A percentile compares a stretch with the other conserved stretches of the same genome.
Evolutionary conservation across 2,888 invertebrate species (phyloP).

Genomic region (Neria commutata): DNA sequence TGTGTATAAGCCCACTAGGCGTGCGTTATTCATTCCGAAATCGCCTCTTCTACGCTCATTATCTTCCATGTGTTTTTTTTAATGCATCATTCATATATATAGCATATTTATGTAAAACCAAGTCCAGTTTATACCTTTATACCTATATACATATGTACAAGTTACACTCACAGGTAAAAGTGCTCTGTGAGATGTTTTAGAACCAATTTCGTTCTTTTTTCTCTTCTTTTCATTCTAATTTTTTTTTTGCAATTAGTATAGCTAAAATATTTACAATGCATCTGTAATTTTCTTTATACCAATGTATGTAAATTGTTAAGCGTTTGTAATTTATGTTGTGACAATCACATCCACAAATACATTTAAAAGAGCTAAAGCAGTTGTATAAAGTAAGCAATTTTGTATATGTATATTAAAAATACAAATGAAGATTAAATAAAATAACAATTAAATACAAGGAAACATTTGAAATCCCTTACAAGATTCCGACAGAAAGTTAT

Average conservation of each 20-base stretch:
- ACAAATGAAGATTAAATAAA: background rate
- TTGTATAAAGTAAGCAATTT: constrained; percentile 16
- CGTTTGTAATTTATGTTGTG: constrained; percentile 17
- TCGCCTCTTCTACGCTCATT: too few relatives aligned
- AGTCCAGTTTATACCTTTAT: constrained; percentile 41
- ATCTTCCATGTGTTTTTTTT: too few relatives aligned
- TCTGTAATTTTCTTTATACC: constrained; percentile 1
- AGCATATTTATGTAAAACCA: constrained; percentile 4
- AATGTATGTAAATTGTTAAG: constrained; percentile 11
- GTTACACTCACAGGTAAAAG: too few relatives aligned
- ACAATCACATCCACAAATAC: too few relatives aligned
- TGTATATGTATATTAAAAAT: constrained; percentile 3
- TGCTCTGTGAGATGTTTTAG: constrained; percentile 25
- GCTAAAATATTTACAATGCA: background rate
- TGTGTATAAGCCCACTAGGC: too few relatives aligned
- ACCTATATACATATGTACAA: constrained; percentile 24
- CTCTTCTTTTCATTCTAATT: constrained; percentile 6
- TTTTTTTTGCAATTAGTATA: constrained; percentile 7
- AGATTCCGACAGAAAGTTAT: too few relatives aligned
- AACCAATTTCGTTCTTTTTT: constrained; percentile 5
- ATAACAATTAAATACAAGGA: constrained; percentile 8
- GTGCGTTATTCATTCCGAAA: too few relatives aligned
- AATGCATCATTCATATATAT: too few relatives aligned
- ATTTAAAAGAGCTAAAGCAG: background rate
- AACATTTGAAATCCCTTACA: too few relatives aligned